These are phyloP conservation scores for Andrena haemorrhoa DNA, from an alignment of 2,888 invertebrate species.

Conservation along the genomic window DNA sequence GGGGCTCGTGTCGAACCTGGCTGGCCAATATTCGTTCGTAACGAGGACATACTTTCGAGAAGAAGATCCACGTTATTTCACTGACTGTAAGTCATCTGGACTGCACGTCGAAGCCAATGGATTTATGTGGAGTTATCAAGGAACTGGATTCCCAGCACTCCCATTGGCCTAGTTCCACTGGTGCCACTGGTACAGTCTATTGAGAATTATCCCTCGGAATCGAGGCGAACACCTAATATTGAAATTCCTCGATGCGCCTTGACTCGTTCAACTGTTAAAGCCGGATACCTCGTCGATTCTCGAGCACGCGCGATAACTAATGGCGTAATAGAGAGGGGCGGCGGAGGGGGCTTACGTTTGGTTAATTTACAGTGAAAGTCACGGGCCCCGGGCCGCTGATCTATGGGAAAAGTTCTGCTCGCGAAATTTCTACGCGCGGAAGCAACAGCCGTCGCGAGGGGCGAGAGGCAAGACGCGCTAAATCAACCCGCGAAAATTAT, in stretches of 20 bases:
- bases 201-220: background rate
- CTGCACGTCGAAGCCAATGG: background rate
- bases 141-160: background rate
- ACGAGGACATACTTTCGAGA: conserved; percentile 26
- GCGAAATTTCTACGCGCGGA: conserved; percentile 26
- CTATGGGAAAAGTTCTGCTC: conserved; percentile 41
- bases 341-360: conserved; percentile 24
- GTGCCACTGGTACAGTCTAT: background rate
- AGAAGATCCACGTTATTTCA: conserved; percentile 6
- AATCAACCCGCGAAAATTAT: conserved; percentile 54
- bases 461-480: conserved; percentile 34
- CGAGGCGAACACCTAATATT: background rate
- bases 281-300: background rate
- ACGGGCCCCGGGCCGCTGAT: conserved; percentile 12
- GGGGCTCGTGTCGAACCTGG: conserved; percentile 71
- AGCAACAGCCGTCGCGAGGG: conserved; percentile 35
- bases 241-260: conserved; percentile 1
- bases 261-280: conserved; percentile 1
- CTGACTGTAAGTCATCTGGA: background rate
- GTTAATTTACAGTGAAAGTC: conserved; percentile 61
- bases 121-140: background rate
- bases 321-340: background rate
- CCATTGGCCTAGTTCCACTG: background rate
- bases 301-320: conserved; percentile 29
- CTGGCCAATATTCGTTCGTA: conserved; percentile 68